Conservation (phyloP, 2,888 invertebrate species). For the Eulithis testata region DNA sequence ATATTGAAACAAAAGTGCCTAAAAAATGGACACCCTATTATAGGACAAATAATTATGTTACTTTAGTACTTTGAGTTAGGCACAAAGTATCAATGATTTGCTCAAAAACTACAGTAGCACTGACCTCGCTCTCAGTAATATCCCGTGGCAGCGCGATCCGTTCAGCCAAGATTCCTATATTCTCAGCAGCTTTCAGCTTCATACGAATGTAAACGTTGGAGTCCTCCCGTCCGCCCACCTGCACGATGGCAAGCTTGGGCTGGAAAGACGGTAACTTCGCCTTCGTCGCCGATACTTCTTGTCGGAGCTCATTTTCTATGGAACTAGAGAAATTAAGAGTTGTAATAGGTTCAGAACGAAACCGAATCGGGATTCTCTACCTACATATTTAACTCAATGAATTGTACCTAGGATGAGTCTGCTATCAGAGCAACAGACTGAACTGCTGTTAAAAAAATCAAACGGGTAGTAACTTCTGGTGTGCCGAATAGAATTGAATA, state of each 20-base stretch:
- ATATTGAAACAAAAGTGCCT: too few relatives aligned
- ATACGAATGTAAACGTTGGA: slow-evolving; percentile 99
- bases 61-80: too few relatives aligned
- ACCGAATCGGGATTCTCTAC: too few relatives aligned
- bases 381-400: too few relatives aligned
- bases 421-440: too few relatives aligned
- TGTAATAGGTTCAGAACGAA: not conserved
- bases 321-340: slow-evolving; percentile 77
- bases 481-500: too few relatives aligned
- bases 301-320: slow-evolving; percentile 87
- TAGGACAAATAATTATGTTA: too few relatives aligned
- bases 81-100: too few relatives aligned
- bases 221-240: slow-evolving; percentile 98
- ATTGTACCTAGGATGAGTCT: too few relatives aligned
- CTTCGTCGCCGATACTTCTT: slow-evolving; percentile 86
- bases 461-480: too few relatives aligned
- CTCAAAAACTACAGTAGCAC: not conserved
- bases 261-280: slow-evolving; percentile 85
- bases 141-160: slow-evolving; percentile 92
- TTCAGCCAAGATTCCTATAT: slow-evolving; percentile 93
- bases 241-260: slow-evolving; percentile 95
- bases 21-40: too few relatives aligned
- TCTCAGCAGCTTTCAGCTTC: slow-evolving; percentile 96
- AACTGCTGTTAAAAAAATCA: too few relatives aligned
- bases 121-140: slow-evolving; percentile 90